Evolutionary conservation across 1,140 invertebrate genomes (phyloP).

Genomic region (Belonocnema kinseyi): DNA sequence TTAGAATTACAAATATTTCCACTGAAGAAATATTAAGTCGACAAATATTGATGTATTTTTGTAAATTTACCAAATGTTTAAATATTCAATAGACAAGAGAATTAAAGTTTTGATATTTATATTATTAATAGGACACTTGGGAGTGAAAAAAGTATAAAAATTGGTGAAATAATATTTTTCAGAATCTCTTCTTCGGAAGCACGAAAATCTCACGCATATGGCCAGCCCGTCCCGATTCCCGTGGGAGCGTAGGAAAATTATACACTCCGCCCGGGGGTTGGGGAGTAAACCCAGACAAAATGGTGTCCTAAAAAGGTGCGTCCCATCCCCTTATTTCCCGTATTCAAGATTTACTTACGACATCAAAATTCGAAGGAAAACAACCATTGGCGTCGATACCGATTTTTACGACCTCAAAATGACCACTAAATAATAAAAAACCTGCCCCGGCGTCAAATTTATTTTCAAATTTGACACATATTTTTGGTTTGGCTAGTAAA

Average conservation of each 20-base stretch:
- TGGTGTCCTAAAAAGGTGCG: slow-evolving; percentile 56
- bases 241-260: slow-evolving; percentile 63
- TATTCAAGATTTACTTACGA: slow-evolving; percentile 48
- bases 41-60: no score
- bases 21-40: no score
- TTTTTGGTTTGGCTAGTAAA: no score
- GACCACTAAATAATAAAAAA: no score
- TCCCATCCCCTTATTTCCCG: slow-evolving; percentile 40
- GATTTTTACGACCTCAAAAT: neutral
- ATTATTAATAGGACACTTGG: neutral
- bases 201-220: neutral
- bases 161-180: slow-evolving; percentile 14
- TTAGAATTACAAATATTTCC: no score
- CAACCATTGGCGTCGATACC: neutral
- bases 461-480: no score
- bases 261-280: slow-evolving; percentile 53
- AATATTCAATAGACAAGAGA: no score
- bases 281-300: slow-evolving; percentile 62
- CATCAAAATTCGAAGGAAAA: slow-evolving; percentile 34
- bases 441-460: no score
- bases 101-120: no score
- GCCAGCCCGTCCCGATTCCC: slow-evolving; percentile 39
- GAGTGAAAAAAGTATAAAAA: neutral
- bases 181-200: neutral
- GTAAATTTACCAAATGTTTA: no score